A percentile compares a stretch with the other conserved stretches of the same genome.
These are phyloP conservation scores for Melolontha melolontha DNA, from an alignment of 2,888 invertebrate genomes.

Conservation along the genomic window DNA sequence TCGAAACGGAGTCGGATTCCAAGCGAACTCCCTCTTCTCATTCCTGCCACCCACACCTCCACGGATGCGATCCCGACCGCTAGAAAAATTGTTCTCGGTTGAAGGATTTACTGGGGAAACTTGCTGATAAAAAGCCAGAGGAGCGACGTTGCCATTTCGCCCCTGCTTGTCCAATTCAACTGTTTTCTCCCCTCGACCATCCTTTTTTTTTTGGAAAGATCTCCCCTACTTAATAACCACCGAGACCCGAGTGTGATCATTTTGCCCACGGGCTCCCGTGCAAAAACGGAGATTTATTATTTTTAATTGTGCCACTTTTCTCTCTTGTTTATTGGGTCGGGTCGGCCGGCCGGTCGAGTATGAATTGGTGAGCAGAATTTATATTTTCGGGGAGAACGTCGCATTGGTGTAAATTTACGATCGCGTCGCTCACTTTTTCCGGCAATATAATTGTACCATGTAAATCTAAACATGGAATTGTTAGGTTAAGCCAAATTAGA, in stretches of 20 bases:
- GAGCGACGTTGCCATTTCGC: constrained; percentile 24
- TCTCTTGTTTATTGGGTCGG: constrained; percentile 30
- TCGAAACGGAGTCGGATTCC: constrained; percentile 21
- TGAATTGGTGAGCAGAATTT: constrained; percentile 23
- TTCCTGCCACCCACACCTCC: constrained; percentile 47
- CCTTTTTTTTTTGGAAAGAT: constrained; percentile 22
- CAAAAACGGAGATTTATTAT: constrained; percentile 35
- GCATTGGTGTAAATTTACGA: constrained; percentile 23
- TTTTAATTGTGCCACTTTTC: constrained; percentile 38
- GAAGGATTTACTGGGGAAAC: constrained; percentile 54
- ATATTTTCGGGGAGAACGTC: constrained; percentile 26
- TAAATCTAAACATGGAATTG: neutral
- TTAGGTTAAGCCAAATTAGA: neutral
- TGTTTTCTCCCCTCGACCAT: constrained; percentile 15
- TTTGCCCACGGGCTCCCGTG: constrained; percentile 24
- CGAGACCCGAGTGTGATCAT: constrained; percentile 31
- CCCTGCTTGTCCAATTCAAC: constrained; percentile 26
- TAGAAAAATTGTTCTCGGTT: constrained; percentile 58
- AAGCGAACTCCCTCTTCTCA: constrained; percentile 32
- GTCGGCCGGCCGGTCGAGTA: neutral
- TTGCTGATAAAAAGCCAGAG: constrained; percentile 37
- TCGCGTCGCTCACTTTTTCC: constrained; percentile 22
- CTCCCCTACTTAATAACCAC: constrained; percentile 35
- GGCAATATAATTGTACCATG: constrained; percentile 23
- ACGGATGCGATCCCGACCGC: constrained; percentile 57